Percentiles rank a stretch among this genome's conserved stretches.
phyloP scores from a whole-genome alignment of 2,113 vertebrate genomes.

The Gallinago jamesoni region DNA sequence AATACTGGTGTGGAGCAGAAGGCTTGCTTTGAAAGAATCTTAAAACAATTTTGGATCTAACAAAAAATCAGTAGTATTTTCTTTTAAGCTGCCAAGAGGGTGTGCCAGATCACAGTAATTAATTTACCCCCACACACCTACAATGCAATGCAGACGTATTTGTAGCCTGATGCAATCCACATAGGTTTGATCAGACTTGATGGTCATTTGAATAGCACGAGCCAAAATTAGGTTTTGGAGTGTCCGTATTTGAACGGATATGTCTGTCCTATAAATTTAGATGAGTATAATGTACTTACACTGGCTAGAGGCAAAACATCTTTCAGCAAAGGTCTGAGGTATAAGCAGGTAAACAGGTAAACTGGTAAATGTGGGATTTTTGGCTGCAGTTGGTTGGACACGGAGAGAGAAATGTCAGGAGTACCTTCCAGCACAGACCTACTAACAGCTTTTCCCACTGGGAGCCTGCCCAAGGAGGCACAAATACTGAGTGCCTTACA shows the following conservation, averaged over 20 bases:
- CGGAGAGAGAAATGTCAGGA: not conserved
- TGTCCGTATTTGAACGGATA: not conserved
- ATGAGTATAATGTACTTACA: not conserved
- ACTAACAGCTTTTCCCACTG: not conserved
- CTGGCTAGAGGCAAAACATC: not conserved
- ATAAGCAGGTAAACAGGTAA: not conserved
- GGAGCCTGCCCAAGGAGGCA: not conserved
- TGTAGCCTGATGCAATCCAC: not conserved
- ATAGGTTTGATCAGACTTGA: not conserved
- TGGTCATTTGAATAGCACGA: not conserved
- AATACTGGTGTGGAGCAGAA: not conserved
- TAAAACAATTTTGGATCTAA: not conserved
- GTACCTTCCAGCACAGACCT: not conserved
- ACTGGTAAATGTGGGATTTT: not conserved
- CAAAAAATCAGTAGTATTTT: not conserved
- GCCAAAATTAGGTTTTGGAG: not conserved
- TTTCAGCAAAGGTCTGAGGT: not conserved
- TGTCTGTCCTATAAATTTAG: not conserved
- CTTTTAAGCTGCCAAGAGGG: not conserved
- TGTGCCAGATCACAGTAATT: not conserved
- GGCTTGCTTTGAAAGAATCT: not conserved
- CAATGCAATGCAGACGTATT: not conserved
- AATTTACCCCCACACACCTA: not conserved
- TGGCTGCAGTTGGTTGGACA: not conserved
- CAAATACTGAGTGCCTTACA: not conserved